Evolutionary conservation across 2,888 invertebrate species (phyloP), one percentile per base, ranked within the genome.

Genomic region (Gibbula magus): DNA sequence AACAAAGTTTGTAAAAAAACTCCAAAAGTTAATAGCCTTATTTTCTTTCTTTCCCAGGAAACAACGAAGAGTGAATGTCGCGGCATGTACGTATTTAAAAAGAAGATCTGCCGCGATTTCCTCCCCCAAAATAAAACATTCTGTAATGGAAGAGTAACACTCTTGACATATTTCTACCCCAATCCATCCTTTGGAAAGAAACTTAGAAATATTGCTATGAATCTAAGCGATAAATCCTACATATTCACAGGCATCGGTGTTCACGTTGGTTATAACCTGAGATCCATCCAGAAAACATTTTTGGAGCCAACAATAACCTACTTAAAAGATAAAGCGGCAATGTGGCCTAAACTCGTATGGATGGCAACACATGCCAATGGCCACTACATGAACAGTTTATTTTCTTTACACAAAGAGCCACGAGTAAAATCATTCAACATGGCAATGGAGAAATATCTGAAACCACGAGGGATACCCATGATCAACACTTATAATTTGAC

Each of bases 401-500:
- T 81, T 39, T 53, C 66, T 20, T 61, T 25, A n/a, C 82, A 82
- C 66, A 82, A 45, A 54, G 25, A n/a, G n/a, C 78, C 77, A 3
- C 79, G 75, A 35, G 67, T 81, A 2, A n/a, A 56, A 13, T 13
- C 25, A 2, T 84, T 78, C 51, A 84, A 82, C 66, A 39, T 7
- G 0, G 20, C 75, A 13, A 75, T 82, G 0, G 16, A 29, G 7
- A 20, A 45, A 7, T 73, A 78, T 67, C 25, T 84, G 39, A 73
- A 22, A 0, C 32, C 0, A 4, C 35, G 61, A n/a, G 35, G 75
- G 16, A 75, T 83, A 18, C 78, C 83, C 2, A 54, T 82, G 13
- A 79, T 82, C 25, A 77, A 83, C 53, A 74, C 79, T 2, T 83
- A 77, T 35, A 75, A 80, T 52, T 70, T 83, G 67, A 83, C 83